Evolutionary conservation across 2,888 invertebrate species (phyloP).

Genomic region (Busseola fusca): DNA sequence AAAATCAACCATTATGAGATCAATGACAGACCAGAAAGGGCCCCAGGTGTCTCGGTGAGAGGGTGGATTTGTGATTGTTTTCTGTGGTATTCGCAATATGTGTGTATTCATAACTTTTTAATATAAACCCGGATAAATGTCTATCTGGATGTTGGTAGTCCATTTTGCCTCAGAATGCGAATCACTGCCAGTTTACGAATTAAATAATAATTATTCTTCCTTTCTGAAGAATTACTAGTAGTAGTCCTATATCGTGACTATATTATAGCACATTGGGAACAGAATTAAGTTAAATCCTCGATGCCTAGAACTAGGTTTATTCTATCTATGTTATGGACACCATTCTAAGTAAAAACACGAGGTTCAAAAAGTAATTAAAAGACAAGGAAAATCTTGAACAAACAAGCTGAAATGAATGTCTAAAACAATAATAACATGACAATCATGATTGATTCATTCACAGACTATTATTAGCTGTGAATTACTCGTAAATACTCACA

Average conservation of each 20-base stretch:
- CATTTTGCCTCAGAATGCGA: background rate
- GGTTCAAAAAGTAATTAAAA: background rate
- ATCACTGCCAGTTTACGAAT: background rate
- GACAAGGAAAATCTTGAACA: conserved; percentile 25
- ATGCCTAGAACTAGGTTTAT: too few relatives aligned
- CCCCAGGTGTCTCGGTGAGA: too few relatives aligned
- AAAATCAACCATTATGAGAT: too few relatives aligned
- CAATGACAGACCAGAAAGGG: too few relatives aligned
- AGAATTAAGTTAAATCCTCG: background rate
- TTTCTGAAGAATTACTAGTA: background rate
- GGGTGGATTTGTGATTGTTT: background rate
- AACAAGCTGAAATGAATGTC: conserved; percentile 26
- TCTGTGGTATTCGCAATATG: background rate
- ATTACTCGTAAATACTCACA: conserved; percentile 51
- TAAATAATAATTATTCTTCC: background rate
- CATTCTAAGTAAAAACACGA: background rate
- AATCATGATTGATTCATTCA: conserved; percentile 47
- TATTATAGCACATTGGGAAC: too few relatives aligned
- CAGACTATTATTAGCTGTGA: conserved; percentile 44
- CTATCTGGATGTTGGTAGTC: background rate
- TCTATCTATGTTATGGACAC: background rate
- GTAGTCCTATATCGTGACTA: too few relatives aligned
- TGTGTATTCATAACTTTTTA: background rate
- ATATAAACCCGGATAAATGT: background rate
- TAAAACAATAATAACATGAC: conserved; percentile 40